Evolutionary conservation across 2,888 invertebrate species (phyloP), one percentile per base, ranked within the genome.

Genomic region (Trilocha varians): DNA sequence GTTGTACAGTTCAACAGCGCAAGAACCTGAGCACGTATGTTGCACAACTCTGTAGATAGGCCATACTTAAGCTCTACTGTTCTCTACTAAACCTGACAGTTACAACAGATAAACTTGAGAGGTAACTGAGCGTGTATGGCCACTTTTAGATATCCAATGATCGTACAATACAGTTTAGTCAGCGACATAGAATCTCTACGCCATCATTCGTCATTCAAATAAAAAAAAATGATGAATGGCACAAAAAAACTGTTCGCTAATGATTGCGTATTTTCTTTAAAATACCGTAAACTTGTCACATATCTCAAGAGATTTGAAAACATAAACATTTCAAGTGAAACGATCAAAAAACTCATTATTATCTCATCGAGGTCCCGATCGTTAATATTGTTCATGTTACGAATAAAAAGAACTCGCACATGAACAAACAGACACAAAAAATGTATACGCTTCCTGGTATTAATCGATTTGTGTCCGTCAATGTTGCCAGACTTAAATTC

Each of bases 391-490:
- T 38, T 34, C 25, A 38, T 18, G 34, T 38, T 38, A 33, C 35
- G 15, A 25, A 52, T 42, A 46, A 51, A 60, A 48, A 39, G 35
- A 38, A 49, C 54, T 54, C 50, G 49, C 59, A 73, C 58, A 59
- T 72, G 74, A 44, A 58, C 55, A 68, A 65, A 71, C 65, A 66
- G 44, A 46, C 16, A 56, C 55, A 66, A 70, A 71, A 67, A 65
- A 46, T 53, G 55, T 53, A 64, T 65, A 32, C 36, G 46, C 54
- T 77, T 77, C 76, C 74, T 66, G 66, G 72, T 71, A 72, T 44
- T 25, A 49, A 55, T 54, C 64, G 62, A 77, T 77, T 74, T 68
- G 74, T 70, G 66, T 68, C 53, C 47, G 47, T n/a, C n/a, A n/a
- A n/a, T n/a, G n/a, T n/a, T n/a, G n/a, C n/a, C n/a, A n/a, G n/a